Conservation (phyloP, 2,113 vertebrate genomes). For the Phyllopteryx taeniolatus region DNA sequence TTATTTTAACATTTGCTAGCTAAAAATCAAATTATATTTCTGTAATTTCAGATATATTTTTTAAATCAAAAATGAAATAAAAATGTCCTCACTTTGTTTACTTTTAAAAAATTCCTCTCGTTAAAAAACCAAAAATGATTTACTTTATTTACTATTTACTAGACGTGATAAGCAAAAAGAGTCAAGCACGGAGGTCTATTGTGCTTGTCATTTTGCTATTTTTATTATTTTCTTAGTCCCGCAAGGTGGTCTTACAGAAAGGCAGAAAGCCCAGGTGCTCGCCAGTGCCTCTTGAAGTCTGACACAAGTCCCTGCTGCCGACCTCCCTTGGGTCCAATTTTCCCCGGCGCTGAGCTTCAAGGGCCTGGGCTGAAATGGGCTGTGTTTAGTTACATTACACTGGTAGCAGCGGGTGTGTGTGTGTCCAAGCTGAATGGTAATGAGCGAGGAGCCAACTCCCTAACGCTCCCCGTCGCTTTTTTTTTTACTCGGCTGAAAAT, state of each 20-base stretch:
- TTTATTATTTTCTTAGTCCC: background rate
- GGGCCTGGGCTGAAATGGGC: constrained; percentile 57
- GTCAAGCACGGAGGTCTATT: too few species aligned
- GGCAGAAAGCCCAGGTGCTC: constrained; percentile 59
- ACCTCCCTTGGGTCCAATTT: constrained; percentile 65
- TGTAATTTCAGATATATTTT: too few species aligned
- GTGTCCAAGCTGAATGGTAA: constrained; percentile 55
- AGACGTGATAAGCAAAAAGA: too few species aligned
- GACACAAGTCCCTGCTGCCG: constrained; percentile 57
- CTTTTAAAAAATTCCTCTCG: too few species aligned
- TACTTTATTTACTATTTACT: too few species aligned
- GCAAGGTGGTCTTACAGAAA: constrained; percentile 50
- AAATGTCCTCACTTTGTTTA: too few species aligned
- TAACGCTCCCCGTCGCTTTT: constrained; percentile 6
- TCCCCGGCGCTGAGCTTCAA: constrained; percentile 55
- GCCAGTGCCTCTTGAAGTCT: constrained; percentile 50
- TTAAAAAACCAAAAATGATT: too few species aligned
- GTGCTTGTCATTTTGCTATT: background rate
- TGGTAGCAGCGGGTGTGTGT: constrained; percentile 19
- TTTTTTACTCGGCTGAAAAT: constrained; percentile 32
- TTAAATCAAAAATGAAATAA: too few species aligned
- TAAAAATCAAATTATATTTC: too few species aligned
- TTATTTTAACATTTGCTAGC: too few species aligned
- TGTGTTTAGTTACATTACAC: constrained; percentile 56
- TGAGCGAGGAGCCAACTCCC: constrained; percentile 53